Evolutionary conservation across 2,888 invertebrate genomes (phyloP).

Genomic region (Lycaena phlaeas): DNA sequence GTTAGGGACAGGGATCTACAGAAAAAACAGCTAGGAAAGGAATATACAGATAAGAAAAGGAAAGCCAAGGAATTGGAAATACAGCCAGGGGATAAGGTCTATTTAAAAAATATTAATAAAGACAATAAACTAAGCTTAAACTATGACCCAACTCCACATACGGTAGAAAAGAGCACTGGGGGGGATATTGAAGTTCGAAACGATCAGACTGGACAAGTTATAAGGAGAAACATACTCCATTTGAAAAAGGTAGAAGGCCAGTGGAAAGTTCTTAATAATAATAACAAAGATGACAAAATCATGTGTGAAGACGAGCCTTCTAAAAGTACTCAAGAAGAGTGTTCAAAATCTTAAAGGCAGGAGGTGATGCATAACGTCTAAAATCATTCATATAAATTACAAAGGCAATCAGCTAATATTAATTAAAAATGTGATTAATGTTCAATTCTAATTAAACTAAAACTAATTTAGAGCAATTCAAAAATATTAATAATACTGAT

Average conservation of each 20-base stretch:
- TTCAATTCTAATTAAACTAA: too few relatives aligned
- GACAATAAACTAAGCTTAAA: conserved; percentile 16
- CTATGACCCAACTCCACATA: conserved; percentile 16
- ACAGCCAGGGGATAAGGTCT: conserved; percentile 20
- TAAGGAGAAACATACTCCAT: conserved; percentile 20
- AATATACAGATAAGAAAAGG: too few relatives aligned
- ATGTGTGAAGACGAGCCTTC: too few relatives aligned
- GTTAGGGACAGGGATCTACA: conserved; percentile 15
- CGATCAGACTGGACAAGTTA: conserved; percentile 18
- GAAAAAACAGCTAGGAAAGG: conserved; percentile 20
- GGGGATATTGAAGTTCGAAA: conserved; percentile 16
- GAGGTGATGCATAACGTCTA: too few relatives aligned
- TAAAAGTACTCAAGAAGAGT: too few relatives aligned
- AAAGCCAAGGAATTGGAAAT: conserved; percentile 8
- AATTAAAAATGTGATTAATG: too few relatives aligned
- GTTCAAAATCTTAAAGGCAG: too few relatives aligned
- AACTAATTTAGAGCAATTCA: too few relatives aligned
- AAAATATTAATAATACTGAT: too few relatives aligned
- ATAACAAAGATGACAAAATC: conserved; percentile 8
- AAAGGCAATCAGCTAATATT: too few relatives aligned
- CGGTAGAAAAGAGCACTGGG: conserved; percentile 10
- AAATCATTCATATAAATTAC: too few relatives aligned
- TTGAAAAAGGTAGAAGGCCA: conserved; percentile 19
- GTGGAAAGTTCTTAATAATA: conserved; percentile 10
- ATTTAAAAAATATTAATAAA: conserved; percentile 18